Conservation (phyloP, 2,888 invertebrate species). For the Eupelmus urozonus region DNA sequence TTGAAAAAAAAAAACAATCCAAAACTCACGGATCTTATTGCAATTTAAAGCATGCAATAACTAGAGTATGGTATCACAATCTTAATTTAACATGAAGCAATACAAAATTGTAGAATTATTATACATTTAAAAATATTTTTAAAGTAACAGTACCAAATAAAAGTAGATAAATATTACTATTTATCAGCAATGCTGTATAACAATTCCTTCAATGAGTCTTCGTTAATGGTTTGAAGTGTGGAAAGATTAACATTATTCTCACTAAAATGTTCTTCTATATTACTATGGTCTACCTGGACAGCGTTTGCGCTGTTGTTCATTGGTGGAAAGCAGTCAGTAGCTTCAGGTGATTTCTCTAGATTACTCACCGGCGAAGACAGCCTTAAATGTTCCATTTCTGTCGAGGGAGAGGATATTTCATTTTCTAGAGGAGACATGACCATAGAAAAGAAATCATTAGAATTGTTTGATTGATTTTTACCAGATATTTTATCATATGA, state of each 20-base stretch:
- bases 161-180: conserved; percentile 43
- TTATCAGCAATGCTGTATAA: conserved; percentile 74
- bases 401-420: conserved; percentile 82
- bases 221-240: conserved; percentile 77
- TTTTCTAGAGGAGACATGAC: conserved; percentile 78
- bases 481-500: conserved; percentile 4
- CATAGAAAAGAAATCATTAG: conserved; percentile 77
- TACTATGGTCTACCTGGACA: conserved; percentile 56
- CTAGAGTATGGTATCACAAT: conserved; percentile 33
- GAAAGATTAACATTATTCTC: conserved; percentile 64
- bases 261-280: conserved; percentile 62
- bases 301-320: conserved; percentile 45
- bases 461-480: conserved; percentile 64
- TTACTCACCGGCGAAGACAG: conserved; percentile 76
- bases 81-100: conserved; percentile 6
- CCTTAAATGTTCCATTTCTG: conserved; percentile 82
- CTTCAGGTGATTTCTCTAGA: conserved; percentile 55
- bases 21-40: conserved; percentile 27
- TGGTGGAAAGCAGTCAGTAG: conserved; percentile 49
- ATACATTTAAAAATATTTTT: conserved; percentile 28
- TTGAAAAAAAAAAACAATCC: conserved; percentile 21
- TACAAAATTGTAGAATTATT: conserved; percentile 9
- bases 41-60: conserved; percentile 15
- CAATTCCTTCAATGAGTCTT: conserved; percentile 78
- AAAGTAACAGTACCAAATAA: background rate